Conservation (phyloP, 2,888 invertebrate species). For the Agrochola lychnidis region DNA sequence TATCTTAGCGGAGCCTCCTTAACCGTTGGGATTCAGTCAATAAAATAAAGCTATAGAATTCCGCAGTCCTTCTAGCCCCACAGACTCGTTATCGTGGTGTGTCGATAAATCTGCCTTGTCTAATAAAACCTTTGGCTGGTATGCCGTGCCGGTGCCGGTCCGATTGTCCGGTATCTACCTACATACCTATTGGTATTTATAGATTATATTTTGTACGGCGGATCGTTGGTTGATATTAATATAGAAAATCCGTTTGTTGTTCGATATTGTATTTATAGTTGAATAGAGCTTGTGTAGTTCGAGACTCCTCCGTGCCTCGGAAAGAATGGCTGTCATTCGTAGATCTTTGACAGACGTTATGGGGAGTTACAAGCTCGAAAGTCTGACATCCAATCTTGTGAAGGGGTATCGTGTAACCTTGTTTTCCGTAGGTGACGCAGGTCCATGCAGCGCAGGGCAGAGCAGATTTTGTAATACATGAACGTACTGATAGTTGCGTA, state of each 20-base stretch:
- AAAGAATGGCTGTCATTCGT: background rate
- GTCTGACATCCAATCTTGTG: too few relatives aligned
- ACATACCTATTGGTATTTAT: constrained; percentile 38
- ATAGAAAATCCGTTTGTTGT: constrained; percentile 25
- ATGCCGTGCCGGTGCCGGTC: constrained; percentile 13
- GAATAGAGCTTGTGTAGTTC: background rate
- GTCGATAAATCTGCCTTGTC: constrained; percentile 63
- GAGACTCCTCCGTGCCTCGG: background rate
- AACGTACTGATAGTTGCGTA: too few relatives aligned
- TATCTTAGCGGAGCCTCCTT: too few relatives aligned
- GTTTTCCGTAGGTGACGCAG: background rate
- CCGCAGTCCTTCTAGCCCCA: background rate
- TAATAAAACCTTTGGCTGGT: constrained; percentile 58
- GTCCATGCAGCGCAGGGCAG: too few relatives aligned
- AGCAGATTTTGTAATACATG: too few relatives aligned
- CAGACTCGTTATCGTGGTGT: constrained; percentile 27
- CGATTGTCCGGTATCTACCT: constrained; percentile 49
- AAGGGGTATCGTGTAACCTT: too few relatives aligned
- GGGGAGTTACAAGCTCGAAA: background rate
- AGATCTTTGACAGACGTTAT: background rate
- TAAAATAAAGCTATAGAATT: background rate
- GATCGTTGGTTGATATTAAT: constrained; percentile 30
- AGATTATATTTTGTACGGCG: constrained; percentile 16
- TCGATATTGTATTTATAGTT: background rate
- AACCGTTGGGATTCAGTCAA: background rate